A percentile compares a stretch with the other conserved stretches of the same genome.
Evolutionary conservation across 2,888 invertebrate genomes (phyloP).

Genomic region (Cantharis flavilabris): DNA sequence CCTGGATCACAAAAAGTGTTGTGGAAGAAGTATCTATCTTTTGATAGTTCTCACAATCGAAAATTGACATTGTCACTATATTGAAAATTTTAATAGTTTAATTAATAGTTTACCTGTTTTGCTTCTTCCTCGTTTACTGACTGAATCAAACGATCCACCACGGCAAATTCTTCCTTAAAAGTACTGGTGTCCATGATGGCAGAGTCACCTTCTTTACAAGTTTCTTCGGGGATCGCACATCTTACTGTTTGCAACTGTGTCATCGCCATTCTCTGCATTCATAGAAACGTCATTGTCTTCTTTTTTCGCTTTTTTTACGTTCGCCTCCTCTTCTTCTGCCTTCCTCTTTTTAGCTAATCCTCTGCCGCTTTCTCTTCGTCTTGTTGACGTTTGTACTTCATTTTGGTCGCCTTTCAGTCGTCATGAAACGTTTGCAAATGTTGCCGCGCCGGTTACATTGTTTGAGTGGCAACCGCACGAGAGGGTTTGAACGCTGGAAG

Average conservation of each 20-base stretch:
- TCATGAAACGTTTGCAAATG: too few relatives aligned
- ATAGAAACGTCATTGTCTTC: constrained; percentile 31
- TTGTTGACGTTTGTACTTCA: constrained; percentile 48
- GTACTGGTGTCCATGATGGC: constrained; percentile 45
- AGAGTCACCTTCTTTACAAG: constrained; percentile 43
- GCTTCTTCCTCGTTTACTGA: constrained; percentile 44
- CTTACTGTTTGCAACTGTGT: constrained; percentile 32
- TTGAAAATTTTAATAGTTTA: too few relatives aligned
- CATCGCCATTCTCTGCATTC: not conserved
- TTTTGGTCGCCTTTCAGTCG: too few relatives aligned
- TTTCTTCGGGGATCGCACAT: constrained; percentile 52
- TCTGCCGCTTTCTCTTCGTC: constrained; percentile 54
- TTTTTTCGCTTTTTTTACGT: constrained; percentile 48
- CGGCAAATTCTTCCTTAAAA: constrained; percentile 55
- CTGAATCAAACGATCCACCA: constrained; percentile 52
- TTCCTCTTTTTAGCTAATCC: constrained; percentile 37
- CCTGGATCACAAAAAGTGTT: too few relatives aligned
- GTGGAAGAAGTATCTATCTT: too few relatives aligned
- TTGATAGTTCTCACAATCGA: too few relatives aligned
- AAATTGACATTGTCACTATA: too few relatives aligned
- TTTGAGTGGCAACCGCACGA: constrained; percentile 65
- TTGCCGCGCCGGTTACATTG: constrained; percentile 65
- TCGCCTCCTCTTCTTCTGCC: constrained; percentile 58
- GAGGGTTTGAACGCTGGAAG: constrained; percentile 64
- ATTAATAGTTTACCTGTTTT: too few relatives aligned